A percentile compares a stretch with the other conserved stretches of the same genome.
Conservation (phyloP, 2,888 invertebrate genomes). For the Dryobota labecula region DNA sequence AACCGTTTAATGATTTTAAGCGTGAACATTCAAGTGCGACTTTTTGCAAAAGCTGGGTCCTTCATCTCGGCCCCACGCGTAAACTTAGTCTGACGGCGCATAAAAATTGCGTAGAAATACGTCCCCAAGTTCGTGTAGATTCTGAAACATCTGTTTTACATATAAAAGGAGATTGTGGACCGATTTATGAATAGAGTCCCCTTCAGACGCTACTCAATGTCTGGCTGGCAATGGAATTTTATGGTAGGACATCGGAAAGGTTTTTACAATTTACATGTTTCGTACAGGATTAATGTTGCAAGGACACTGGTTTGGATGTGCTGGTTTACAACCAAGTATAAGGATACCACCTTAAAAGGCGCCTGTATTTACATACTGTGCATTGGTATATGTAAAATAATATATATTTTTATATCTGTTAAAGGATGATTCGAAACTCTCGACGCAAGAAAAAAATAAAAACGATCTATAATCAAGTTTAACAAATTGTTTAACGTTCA, state of each 20-base stretch:
- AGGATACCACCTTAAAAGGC: slow-evolving; percentile 30
- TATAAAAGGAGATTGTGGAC: slow-evolving; percentile 66
- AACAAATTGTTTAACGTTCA: background rate
- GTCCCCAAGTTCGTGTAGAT: slow-evolving; percentile 51
- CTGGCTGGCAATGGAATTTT: slow-evolving; percentile 62
- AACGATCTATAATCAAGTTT: rapidly evolving
- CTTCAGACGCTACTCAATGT: slow-evolving; percentile 60
- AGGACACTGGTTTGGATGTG: slow-evolving; percentile 50
- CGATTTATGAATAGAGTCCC: slow-evolving; percentile 65
- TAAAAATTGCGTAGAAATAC: slow-evolving; percentile 68
- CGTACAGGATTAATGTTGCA: slow-evolving; percentile 48
- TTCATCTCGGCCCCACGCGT: slow-evolving; percentile 52
- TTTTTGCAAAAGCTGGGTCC: slow-evolving; percentile 30
- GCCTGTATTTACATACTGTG: slow-evolving; percentile 35
- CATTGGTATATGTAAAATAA: slow-evolving; percentile 13
- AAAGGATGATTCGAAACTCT: background rate
- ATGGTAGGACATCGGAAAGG: slow-evolving; percentile 59
- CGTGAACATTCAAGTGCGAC: background rate
- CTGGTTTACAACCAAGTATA: slow-evolving; percentile 45
- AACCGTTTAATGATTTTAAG: slow-evolving; percentile 6
- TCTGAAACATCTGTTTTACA: slow-evolving; percentile 67
- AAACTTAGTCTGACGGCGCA: slow-evolving; percentile 63
- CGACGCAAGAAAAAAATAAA: too few relatives aligned
- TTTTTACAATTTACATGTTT: slow-evolving; percentile 60
- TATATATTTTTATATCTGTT: slow-evolving; percentile 1